These are phyloP conservation scores for Austrolebias charrua DNA, from an alignment of 2,797 vertebrate genomes.

Conservation along the genomic window DNA sequence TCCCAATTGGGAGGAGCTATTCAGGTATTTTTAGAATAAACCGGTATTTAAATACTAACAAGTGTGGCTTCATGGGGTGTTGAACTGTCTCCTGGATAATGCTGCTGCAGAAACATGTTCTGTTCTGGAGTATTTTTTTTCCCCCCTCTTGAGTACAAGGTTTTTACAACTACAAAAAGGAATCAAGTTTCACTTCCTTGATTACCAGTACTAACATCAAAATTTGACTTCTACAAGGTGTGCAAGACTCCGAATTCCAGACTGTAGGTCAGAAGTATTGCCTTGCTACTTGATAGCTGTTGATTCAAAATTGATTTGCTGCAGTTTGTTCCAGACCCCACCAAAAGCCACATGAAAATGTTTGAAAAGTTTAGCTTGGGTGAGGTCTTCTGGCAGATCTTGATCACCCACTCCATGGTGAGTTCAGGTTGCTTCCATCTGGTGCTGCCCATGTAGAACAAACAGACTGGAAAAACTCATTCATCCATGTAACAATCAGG, in stretches of 20 bases:
- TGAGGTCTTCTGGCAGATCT: not conserved
- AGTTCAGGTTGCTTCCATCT: too few species aligned
- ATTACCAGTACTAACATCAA: not conserved
- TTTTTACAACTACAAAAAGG: not conserved
- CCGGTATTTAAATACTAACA: constrained; percentile 28
- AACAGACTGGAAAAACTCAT: too few species aligned
- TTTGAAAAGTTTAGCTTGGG: not conserved
- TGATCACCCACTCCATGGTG: too few species aligned
- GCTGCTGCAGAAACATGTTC: constrained; percentile 44
- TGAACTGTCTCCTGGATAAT: constrained; percentile 8
- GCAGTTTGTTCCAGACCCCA: not conserved
- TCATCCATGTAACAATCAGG: too few species aligned
- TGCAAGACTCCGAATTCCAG: not conserved
- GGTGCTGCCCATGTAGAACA: too few species aligned
- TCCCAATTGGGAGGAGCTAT: constrained; percentile 17
- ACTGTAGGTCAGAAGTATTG: not conserved
- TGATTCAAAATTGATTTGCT: too few species aligned
- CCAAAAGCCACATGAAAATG: not conserved
- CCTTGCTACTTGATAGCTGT: not conserved
- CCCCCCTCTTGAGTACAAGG: not conserved
- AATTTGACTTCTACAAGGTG: not conserved
- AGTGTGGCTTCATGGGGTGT: constrained; percentile 4
- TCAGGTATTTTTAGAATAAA: constrained; percentile 27
- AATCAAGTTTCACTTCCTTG: constrained; percentile 26
- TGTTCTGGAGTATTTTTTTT: constrained; percentile 9